Conservation (phyloP, 2,797 vertebrate species). For the Thalassophryne amazonica region DNA sequence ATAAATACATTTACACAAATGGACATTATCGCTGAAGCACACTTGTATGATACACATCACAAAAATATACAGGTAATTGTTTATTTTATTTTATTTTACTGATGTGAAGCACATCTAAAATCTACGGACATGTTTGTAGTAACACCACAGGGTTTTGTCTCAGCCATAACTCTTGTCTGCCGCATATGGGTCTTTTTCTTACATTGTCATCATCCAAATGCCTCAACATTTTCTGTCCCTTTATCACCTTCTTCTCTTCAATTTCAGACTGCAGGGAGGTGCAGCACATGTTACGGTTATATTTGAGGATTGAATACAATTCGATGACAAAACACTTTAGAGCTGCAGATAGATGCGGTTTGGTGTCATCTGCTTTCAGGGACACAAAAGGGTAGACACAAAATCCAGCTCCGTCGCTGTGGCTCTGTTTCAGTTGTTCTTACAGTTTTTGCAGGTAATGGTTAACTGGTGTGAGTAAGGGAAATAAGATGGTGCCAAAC, state of each 20-base stretch:
- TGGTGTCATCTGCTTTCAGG: slow-evolving; percentile 50
- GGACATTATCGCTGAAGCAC: slow-evolving; percentile 99
- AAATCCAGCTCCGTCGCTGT: slow-evolving; percentile 23
- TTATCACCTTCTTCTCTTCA: slow-evolving; percentile 81
- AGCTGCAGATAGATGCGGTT: slow-evolving; percentile 54
- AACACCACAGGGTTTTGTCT: slow-evolving; percentile 87
- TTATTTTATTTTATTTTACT: slow-evolving; percentile 78
- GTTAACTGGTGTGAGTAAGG: slow-evolving; percentile 46
- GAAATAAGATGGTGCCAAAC: slow-evolving; percentile 34
- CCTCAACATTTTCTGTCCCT: slow-evolving; percentile 63
- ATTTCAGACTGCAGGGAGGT: slow-evolving; percentile 80
- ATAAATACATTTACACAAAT: slow-evolving; percentile 99
- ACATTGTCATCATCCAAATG: slow-evolving; percentile 48
- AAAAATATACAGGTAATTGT: slow-evolving; percentile 99
- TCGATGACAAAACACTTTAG: slow-evolving; percentile 69
- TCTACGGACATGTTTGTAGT: slow-evolving; percentile 94
- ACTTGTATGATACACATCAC: slow-evolving; percentile 99
- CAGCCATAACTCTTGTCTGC: slow-evolving; percentile 88
- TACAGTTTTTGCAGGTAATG: slow-evolving; percentile 41
- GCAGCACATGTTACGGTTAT: slow-evolving; percentile 88
- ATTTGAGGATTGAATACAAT: slow-evolving; percentile 88
- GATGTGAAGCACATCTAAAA: slow-evolving; percentile 99
- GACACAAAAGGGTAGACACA: slow-evolving; percentile 51
- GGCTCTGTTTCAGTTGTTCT: slow-evolving; percentile 66
- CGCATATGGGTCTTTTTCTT: slow-evolving; percentile 43